A percentile compares a stretch with the other conserved stretches of the same genome.
These are phyloP conservation scores for Agriopis leucophaearia DNA, from an alignment of 2,888 invertebrate genomes.

Conservation along the genomic window DNA sequence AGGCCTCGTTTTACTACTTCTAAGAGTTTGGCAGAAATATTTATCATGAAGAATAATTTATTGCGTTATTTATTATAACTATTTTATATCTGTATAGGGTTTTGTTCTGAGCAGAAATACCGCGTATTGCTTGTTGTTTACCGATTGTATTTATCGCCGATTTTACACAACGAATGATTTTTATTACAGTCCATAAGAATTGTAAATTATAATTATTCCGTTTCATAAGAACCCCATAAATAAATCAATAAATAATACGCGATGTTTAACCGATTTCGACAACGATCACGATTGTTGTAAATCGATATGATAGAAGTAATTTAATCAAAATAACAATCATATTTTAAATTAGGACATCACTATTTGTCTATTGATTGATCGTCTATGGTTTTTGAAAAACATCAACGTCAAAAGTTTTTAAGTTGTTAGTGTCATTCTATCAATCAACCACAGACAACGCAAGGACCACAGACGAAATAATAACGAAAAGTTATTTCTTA, in stretches of 20 bases:
- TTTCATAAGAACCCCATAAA: too few relatives aligned
- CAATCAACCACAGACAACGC: neutral
- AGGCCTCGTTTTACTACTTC: neutral
- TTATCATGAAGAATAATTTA: neutral
- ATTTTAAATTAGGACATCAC: slow-evolving; percentile 11
- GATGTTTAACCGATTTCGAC: neutral
- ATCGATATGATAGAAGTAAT: neutral
- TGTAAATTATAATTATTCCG: too few relatives aligned
- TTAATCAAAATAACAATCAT: neutral
- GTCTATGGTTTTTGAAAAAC: slow-evolving; percentile 34
- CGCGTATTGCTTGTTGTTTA: too few relatives aligned
- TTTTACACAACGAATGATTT: too few relatives aligned
- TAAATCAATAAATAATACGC: neutral
- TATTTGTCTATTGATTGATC: slow-evolving; percentile 38
- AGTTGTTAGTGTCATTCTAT: slow-evolving; percentile 23
- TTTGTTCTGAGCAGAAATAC: too few relatives aligned
- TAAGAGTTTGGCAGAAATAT: neutral
- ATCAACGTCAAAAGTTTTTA: slow-evolving; percentile 28
- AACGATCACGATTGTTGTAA: neutral
- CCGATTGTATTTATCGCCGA: too few relatives aligned
- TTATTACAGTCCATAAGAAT: too few relatives aligned
- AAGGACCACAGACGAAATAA: neutral
- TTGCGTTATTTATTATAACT: neutral
- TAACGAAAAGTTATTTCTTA: neutral
- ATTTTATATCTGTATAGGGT: too few relatives aligned